A percentile compares a stretch with the other conserved stretches of the same genome.
phyloP scores from a whole-genome alignment of 1,140 invertebrate species.

The Macrostomum lignano region DNA sequence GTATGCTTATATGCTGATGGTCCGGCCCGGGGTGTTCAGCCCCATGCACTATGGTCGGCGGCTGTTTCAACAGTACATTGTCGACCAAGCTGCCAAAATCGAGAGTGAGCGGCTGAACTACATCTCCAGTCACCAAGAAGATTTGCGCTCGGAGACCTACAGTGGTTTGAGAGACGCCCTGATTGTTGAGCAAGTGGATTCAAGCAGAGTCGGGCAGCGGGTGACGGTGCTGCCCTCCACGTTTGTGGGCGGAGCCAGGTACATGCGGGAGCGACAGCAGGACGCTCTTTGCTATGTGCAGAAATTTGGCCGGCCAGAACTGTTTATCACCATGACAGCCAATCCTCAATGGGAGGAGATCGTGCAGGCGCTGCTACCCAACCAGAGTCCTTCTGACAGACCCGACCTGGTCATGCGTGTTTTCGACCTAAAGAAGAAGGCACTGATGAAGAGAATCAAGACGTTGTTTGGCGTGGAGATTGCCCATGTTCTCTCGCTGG shows the following conservation, averaged over 20 bases:
- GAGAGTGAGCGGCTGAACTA: slow-evolving; percentile 14
- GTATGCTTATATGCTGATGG: too few relatives aligned
- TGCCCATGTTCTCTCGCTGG: too few relatives aligned
- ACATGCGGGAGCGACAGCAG: slow-evolving; percentile 27
- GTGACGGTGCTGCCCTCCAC: slow-evolving; percentile 22
- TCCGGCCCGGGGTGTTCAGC: too few relatives aligned
- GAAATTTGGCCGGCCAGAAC: slow-evolving; percentile 22
- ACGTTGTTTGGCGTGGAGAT: slow-evolving; percentile 28
- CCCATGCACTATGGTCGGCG: too few relatives aligned
- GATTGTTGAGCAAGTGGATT: not conserved
- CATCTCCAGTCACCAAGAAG: slow-evolving; percentile 10
- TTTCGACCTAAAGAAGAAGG: slow-evolving; percentile 28
- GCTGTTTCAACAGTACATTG: too few relatives aligned
- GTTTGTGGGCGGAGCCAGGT: slow-evolving; percentile 18
- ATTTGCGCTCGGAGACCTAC: slow-evolving; percentile 10
- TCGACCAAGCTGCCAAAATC: slow-evolving; percentile 17
- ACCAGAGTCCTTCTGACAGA: slow-evolving; percentile 14
- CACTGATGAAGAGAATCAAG: slow-evolving; percentile 31
- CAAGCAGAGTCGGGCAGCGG: too few relatives aligned
- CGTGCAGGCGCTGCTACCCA: slow-evolving; percentile 10
- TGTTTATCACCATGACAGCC: slow-evolving; percentile 30
- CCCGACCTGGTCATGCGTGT: slow-evolving; percentile 28
- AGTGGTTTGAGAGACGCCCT: too few relatives aligned
- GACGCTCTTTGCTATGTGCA: slow-evolving; percentile 30
- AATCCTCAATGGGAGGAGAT: slow-evolving; percentile 31